Conservation (phyloP, 2,797 vertebrate species). For the Rhodeus uyekii region DNA sequence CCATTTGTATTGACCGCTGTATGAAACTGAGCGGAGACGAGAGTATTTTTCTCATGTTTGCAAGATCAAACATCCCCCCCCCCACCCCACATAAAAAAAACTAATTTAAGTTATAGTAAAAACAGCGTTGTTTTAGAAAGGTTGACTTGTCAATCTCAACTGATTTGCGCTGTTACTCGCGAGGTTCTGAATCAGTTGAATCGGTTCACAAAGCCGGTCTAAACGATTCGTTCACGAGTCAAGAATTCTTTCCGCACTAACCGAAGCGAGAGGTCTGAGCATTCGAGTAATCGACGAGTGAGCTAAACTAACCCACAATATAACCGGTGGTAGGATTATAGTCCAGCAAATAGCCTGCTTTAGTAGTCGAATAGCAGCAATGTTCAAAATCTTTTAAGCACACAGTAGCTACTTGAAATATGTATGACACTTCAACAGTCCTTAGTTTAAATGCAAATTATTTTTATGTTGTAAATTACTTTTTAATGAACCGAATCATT, state of each 20-base stretch:
- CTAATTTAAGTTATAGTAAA: neutral
- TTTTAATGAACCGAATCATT: neutral
- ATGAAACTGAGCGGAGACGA: neutral
- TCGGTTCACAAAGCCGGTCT: neutral
- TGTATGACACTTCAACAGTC: neutral
- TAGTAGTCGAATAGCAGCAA: neutral
- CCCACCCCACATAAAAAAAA: too few species aligned
- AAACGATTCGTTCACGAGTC: neutral
- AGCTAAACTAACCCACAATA: neutral
- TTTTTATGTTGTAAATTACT: neutral
- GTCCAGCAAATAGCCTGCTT: neutral
- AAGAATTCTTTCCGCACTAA: neutral
- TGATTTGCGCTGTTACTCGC: neutral
- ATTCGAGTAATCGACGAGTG: neutral
- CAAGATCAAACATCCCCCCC: too few species aligned
- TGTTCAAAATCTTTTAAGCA: neutral
- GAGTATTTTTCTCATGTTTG: neutral
- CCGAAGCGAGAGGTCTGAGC: neutral
- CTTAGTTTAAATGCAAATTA: neutral
- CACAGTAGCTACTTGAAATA: neutral
- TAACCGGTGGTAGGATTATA: neutral
- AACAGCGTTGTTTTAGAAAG: neutral
- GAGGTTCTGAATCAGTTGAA: neutral
- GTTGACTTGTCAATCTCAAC: neutral
- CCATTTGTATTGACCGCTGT: constrained; percentile 1